phyloP scores from a whole-genome alignment of 2,113 vertebrate species.

The Phyllostomus hastatus region DNA sequence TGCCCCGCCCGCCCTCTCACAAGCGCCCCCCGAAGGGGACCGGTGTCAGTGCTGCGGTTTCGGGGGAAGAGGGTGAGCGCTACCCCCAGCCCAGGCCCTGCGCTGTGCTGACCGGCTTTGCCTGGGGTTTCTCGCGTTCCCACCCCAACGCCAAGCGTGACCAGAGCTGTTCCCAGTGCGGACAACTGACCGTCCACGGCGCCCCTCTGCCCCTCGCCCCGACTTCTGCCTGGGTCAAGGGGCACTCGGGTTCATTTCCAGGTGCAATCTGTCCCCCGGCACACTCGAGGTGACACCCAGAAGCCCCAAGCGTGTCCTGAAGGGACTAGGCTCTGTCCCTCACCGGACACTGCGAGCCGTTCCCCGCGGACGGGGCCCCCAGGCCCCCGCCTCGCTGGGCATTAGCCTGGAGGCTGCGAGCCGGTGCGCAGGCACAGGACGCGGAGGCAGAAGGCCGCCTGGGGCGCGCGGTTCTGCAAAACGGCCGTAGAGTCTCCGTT shows the following conservation, averaged over 20 bases:
- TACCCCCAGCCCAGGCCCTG: not conserved
- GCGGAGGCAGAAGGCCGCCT: not conserved
- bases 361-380: not conserved
- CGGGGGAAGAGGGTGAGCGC: not conserved
- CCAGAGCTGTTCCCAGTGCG: not conserved
- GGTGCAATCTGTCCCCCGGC: accelerated
- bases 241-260: too few species aligned
- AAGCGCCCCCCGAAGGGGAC: not conserved
- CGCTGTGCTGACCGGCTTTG: accelerated
- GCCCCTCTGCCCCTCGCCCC: accelerated
- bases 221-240: not conserved
- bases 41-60: not conserved
- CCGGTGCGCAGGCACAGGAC: not conserved
- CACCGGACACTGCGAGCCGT: not conserved
- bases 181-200: accelerated
- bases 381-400: not conserved
- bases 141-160: not conserved
- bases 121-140: not conserved
- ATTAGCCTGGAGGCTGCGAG: not conserved
- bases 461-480: not conserved
- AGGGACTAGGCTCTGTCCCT: not conserved
- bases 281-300: too few species aligned
- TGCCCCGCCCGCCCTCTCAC: not conserved
- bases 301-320: not conserved
- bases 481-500: accelerated